Conservation (phyloP, 2,888 invertebrate species). For the Lasius fuliginosus region DNA sequence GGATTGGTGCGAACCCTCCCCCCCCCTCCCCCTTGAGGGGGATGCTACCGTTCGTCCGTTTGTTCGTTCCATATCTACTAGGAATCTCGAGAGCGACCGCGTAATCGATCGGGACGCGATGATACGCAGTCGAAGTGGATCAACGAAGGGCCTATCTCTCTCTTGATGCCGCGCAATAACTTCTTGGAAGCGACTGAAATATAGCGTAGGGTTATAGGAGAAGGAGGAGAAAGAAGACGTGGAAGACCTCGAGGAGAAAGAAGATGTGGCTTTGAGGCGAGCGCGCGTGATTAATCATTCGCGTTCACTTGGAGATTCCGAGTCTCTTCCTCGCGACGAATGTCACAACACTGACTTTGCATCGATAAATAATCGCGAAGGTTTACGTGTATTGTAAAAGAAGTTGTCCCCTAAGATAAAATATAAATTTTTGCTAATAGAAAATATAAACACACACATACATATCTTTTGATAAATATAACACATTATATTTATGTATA, state of each 20-base stretch:
- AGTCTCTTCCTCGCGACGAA: slow-evolving; percentile 35
- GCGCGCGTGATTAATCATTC: slow-evolving; percentile 60
- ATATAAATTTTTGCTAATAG: neutral
- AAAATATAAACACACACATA: neutral
- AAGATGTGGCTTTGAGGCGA: slow-evolving; percentile 29
- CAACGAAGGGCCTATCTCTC: slow-evolving; percentile 51
- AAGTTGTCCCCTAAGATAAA: neutral
- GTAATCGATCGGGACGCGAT: slow-evolving; percentile 70
- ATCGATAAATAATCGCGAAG: slow-evolving; percentile 28
- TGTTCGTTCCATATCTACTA: slow-evolving; percentile 61
- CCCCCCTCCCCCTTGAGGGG: slow-evolving; percentile 58
- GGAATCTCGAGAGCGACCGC: slow-evolving; percentile 62
- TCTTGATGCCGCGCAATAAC: slow-evolving; percentile 60
- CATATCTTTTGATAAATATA: too few relatives aligned
- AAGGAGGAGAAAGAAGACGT: neutral
- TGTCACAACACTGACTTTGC: slow-evolving; percentile 24
- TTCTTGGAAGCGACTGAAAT: slow-evolving; percentile 12
- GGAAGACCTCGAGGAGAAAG: slow-evolving; percentile 9
- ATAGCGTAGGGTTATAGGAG: slow-evolving; percentile 5
- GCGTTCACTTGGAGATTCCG: slow-evolving; percentile 34
- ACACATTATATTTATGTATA: too few relatives aligned
- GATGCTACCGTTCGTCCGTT: slow-evolving; percentile 73
- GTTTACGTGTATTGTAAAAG: neutral
- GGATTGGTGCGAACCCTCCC: slow-evolving; percentile 31
- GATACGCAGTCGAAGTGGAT: slow-evolving; percentile 58